A percentile compares a stretch with the other conserved stretches of the same genome.
phyloP scores from a whole-genome alignment of 1,140 invertebrate species.

The Bactericera cockerelli region DNA sequence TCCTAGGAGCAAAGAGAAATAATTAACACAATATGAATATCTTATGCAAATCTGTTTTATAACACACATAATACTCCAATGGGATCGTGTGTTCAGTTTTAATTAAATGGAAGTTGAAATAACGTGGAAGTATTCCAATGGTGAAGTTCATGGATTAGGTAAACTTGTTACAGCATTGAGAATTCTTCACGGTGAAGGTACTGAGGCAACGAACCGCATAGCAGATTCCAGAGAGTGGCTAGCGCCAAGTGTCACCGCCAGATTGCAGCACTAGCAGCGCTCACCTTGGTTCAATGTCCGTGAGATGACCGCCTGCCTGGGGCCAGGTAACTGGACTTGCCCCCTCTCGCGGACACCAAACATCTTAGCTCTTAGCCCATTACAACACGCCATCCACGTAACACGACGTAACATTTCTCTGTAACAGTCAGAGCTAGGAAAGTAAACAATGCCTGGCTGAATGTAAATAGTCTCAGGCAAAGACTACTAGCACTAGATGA shows the following conservation, averaged over 20 bases:
- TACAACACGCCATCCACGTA: background rate
- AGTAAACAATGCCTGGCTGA: no score
- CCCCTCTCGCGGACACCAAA: background rate
- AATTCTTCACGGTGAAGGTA: no score
- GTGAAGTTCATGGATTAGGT: slow-evolving; percentile 1
- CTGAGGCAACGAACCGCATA: no score
- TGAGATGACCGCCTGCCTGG: slow-evolving; percentile 6
- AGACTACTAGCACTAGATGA: no score
- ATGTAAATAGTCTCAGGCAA: no score
- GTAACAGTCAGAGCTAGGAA: background rate
- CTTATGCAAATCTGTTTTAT: no score
- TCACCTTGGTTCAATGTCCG: slow-evolving; percentile 3
- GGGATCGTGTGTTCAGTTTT: no score
- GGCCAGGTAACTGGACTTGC: slow-evolving; percentile 3
- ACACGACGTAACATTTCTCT: background rate
- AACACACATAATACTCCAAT: no score
- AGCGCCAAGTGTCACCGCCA: background rate
- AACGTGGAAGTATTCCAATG: background rate
- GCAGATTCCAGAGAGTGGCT: no score
- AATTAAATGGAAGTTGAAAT: no score
- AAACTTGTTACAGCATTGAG: background rate
- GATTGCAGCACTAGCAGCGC: background rate
- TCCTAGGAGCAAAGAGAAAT: no score
- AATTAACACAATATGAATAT: no score
- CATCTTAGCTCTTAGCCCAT: background rate